Conservation (phyloP, 1,140 invertebrate species). For the Drosophila carrolli region DNA sequence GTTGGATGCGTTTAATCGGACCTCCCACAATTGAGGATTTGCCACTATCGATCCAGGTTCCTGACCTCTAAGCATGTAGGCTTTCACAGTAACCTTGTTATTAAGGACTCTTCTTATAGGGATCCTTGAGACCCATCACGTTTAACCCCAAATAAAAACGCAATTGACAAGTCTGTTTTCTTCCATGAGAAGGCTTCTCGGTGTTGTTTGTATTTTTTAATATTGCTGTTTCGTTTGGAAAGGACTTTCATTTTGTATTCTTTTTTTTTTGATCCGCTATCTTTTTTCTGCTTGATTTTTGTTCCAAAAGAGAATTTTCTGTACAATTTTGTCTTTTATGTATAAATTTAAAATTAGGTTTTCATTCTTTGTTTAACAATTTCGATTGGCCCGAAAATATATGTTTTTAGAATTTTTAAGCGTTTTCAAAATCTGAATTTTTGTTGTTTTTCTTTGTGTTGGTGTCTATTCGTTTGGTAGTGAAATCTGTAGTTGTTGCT, state of each 20-base stretch:
- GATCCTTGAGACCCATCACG: too few relatives aligned
- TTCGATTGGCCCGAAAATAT: constrained; percentile 78
- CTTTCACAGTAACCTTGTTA: too few relatives aligned
- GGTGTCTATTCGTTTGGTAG: constrained; percentile 22
- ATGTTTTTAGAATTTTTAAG: constrained; percentile 67
- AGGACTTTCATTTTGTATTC: constrained; percentile 20
- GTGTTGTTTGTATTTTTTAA: constrained; percentile 75
- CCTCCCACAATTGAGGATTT: too few relatives aligned
- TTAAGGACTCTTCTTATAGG: too few relatives aligned
- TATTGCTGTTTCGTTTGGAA: constrained; percentile 67
- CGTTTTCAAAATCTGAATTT: constrained; percentile 65
- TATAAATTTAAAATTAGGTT: constrained; percentile 66
- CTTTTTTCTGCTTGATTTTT: constrained; percentile 65
- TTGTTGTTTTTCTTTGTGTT: constrained; percentile 22
- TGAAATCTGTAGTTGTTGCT: constrained; percentile 42
- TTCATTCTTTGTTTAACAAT: constrained; percentile 53
- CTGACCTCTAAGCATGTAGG: too few relatives aligned
- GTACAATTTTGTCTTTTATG: constrained; percentile 46
- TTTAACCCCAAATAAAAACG: constrained; percentile 12
- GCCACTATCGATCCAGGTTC: too few relatives aligned
- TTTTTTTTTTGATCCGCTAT: constrained; percentile 45
- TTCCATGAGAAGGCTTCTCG: constrained; percentile 80
- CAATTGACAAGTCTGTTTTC: constrained; percentile 15
- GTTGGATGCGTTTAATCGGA: too few relatives aligned
- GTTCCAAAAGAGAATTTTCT: constrained; percentile 59